Evolutionary conservation across 2,888 invertebrate genomes (phyloP).

Genomic region (Apoderus coryli): DNA sequence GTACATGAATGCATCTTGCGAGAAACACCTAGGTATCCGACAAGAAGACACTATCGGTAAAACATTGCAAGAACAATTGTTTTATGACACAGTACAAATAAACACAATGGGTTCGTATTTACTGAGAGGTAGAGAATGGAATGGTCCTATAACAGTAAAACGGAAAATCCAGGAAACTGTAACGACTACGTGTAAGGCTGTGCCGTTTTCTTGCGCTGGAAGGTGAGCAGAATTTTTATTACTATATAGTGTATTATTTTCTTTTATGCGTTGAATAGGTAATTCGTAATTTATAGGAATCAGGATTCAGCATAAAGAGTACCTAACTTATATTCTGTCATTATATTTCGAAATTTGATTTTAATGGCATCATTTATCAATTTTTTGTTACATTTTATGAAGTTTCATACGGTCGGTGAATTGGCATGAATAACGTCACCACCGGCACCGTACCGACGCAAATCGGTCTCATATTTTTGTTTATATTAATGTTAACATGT

Average conservation of each 20-base stretch:
- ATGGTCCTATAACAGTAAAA: conserved; percentile 55
- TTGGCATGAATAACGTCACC: no score
- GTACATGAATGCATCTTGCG: conserved; percentile 79
- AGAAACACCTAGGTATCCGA: conserved; percentile 63
- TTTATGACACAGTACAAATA: conserved; percentile 36
- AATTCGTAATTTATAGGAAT: conserved; percentile 1
- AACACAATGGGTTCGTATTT: conserved; percentile 45
- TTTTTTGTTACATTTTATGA: no score
- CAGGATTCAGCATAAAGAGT: no score
- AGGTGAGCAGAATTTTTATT: conserved; percentile 38
- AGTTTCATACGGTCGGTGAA: no score
- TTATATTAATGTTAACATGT: no score
- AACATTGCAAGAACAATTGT: conserved; percentile 39
- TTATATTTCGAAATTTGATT: no score
- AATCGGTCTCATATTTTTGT: no score
- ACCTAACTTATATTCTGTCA: no score
- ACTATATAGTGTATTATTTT: neutral
- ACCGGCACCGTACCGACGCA: no score
- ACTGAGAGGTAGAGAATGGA: conserved; percentile 58
- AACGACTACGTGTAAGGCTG: conserved; percentile 56
- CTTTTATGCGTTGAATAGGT: conserved; percentile 1
- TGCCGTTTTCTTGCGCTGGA: conserved; percentile 55
- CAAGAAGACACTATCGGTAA: conserved; percentile 47
- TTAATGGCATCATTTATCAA: no score
- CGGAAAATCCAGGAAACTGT: conserved; percentile 68